Conservation (phyloP, 2,888 invertebrate species). For the Apoderus coryli region DNA sequence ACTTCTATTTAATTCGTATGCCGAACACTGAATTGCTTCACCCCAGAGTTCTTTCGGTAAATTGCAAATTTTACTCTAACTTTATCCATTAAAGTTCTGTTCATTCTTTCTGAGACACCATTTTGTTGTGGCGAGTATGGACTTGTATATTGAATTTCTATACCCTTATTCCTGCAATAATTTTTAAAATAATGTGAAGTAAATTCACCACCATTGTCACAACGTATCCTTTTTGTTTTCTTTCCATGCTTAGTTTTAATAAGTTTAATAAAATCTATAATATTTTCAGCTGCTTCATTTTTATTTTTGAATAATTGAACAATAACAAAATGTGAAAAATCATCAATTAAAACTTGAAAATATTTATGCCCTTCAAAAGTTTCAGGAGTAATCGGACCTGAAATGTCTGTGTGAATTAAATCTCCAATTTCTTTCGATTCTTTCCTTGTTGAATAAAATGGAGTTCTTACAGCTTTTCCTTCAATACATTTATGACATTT, state of each 20-base stretch:
- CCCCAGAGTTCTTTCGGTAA: constrained; percentile 18
- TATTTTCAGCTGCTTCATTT: constrained; percentile 13
- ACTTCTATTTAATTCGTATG: constrained; percentile 17
- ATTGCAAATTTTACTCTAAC: constrained; percentile 16
- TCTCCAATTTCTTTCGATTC: constrained; percentile 15
- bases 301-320: constrained; percentile 13
- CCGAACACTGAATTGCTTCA: constrained; percentile 18
- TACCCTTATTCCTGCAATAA: constrained; percentile 15
- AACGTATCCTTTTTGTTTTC: constrained; percentile 13
- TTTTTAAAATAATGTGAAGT: constrained; percentile 13
- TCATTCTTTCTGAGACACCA: constrained; percentile 18
- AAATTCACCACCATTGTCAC: constrained; percentile 16
- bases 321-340: constrained; percentile 15
- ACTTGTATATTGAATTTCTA: constrained; percentile 15
- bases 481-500: constrained; percentile 11
- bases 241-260: constrained; percentile 13
- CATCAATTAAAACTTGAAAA: constrained; percentile 16
- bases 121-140: constrained; percentile 19
- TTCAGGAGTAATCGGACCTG: constrained; percentile 13
- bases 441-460: constrained; percentile 13
- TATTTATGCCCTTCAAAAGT: constrained; percentile 14
- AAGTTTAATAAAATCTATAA: constrained; percentile 13
- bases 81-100: constrained; percentile 18
- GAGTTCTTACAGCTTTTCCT: constrained; percentile 14
- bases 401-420: constrained; percentile 16